Conservation (phyloP, 1,140 invertebrate genomes). For the Spodoptera frugiperda region DNA sequence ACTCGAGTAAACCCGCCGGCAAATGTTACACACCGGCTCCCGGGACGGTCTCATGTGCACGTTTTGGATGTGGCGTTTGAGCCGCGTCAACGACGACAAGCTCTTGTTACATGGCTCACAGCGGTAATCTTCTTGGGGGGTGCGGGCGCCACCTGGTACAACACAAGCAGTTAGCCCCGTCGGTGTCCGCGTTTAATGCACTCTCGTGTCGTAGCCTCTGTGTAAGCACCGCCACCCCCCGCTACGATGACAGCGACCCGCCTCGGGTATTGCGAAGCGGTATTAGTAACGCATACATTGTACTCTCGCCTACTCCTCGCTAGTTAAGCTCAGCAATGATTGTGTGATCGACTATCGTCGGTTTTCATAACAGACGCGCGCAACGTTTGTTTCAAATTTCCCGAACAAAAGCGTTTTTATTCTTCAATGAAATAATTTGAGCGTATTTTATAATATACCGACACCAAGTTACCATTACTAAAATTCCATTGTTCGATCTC, state of each 20-base stretch:
- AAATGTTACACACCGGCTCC: constrained; percentile 95
- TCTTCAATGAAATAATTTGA: constrained; percentile 76
- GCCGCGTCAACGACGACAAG: constrained; percentile 92
- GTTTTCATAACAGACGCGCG: constrained; percentile 54
- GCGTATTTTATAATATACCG: constrained; percentile 74
- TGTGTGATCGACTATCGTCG: constrained; percentile 59
- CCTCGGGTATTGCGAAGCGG: constrained; percentile 78
- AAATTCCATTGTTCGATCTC: constrained; percentile 82
- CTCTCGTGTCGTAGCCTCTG: constrained; percentile 82
- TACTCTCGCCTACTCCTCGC: constrained; percentile 62
- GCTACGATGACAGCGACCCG: constrained; percentile 77
- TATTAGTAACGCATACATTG: constrained; percentile 76
- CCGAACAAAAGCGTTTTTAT: constrained; percentile 78
- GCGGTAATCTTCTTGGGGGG: constrained; percentile 91
- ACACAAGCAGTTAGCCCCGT: constrained; percentile 84
- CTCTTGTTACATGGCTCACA: constrained; percentile 96
- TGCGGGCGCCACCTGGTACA: constrained; percentile 86
- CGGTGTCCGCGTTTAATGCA: constrained; percentile 85
- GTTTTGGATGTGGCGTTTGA: constrained; percentile 95
- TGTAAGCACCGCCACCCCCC: constrained; percentile 84
- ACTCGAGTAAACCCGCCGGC: constrained; percentile 94
- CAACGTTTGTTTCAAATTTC: constrained; percentile 65
- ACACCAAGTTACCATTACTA: constrained; percentile 77
- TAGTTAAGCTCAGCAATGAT: constrained; percentile 74
- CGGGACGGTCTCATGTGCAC: constrained; percentile 94